Conservation (phyloP, 2,113 vertebrate genomes). For the Daphoenositta chrysoptera region DNA sequence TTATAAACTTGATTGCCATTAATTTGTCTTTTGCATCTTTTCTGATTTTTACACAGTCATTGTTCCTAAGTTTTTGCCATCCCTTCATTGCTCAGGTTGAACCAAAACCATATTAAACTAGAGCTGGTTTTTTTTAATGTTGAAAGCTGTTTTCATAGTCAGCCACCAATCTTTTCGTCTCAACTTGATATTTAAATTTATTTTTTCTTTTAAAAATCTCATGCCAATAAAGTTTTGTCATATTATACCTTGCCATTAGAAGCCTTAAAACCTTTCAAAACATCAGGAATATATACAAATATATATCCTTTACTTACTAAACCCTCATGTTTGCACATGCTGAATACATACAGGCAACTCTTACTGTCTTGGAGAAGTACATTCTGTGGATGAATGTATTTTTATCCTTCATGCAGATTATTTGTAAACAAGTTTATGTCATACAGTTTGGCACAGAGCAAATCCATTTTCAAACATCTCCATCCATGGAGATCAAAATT, state of each 20-base stretch:
- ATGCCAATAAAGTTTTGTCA: background rate
- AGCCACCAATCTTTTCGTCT: background rate
- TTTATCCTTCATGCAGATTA: background rate
- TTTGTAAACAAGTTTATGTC: background rate
- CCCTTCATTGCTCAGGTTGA: background rate
- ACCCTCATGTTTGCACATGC: background rate
- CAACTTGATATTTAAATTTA: background rate
- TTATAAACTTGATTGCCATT: background rate
- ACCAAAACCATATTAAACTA: background rate
- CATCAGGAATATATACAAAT: background rate
- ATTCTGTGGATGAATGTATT: background rate
- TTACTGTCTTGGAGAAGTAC: background rate
- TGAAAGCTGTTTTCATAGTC: background rate
- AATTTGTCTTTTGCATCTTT: background rate
- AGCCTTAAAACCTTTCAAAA: background rate
- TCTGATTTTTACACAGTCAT: background rate
- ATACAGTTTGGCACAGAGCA: background rate
- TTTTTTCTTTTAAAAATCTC: background rate
- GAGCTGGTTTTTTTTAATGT: background rate
- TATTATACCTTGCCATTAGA: background rate
- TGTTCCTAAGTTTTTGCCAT: background rate
- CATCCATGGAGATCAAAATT: background rate
- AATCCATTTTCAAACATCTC: background rate
- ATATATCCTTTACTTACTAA: background rate
- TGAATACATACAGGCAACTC: background rate